Evolutionary conservation across 2,888 invertebrate genomes (phyloP).

Genomic region (Pseudoips prasinana): DNA sequence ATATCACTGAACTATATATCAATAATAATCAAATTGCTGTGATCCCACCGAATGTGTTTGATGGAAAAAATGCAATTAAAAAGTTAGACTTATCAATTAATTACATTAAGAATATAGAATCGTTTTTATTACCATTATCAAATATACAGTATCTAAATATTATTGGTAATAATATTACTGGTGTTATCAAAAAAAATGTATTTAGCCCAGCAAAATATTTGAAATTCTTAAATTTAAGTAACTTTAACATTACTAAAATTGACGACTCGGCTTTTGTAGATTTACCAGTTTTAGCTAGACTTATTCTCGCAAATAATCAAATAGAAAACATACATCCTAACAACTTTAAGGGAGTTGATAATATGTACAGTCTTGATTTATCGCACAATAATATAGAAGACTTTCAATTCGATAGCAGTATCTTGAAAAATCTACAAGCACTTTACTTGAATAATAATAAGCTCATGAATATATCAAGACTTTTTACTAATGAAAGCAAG

Average conservation of each 20-base stretch:
- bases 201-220: constrained; percentile 60
- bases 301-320: constrained; percentile 60
- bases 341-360: constrained; percentile 54
- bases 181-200: constrained; percentile 41
- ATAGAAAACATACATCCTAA: constrained; percentile 48
- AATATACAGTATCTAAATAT: constrained; percentile 60
- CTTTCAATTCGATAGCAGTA: constrained; percentile 40
- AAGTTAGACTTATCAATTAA: constrained; percentile 60
- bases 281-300: constrained; percentile 51
- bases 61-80: constrained; percentile 43
- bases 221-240: constrained; percentile 55
- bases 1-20: constrained; percentile 52
- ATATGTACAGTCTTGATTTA: constrained; percentile 61
- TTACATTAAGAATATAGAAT: constrained; percentile 47
- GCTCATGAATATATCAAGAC: constrained; percentile 37
- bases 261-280: constrained; percentile 52
- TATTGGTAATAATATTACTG: constrained; percentile 47
- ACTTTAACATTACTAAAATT: constrained; percentile 50
- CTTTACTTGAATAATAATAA: constrained; percentile 57
- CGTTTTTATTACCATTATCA: constrained; percentile 50
- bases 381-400: constrained; percentile 51
- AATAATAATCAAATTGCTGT: constrained; percentile 48
- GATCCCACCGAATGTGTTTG: constrained; percentile 42
- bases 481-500: constrained; percentile 39
- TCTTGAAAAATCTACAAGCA: constrained; percentile 49